phyloP scores from a whole-genome alignment of 2,888 invertebrate species.

The Caenorhabditis doughertyi region DNA sequence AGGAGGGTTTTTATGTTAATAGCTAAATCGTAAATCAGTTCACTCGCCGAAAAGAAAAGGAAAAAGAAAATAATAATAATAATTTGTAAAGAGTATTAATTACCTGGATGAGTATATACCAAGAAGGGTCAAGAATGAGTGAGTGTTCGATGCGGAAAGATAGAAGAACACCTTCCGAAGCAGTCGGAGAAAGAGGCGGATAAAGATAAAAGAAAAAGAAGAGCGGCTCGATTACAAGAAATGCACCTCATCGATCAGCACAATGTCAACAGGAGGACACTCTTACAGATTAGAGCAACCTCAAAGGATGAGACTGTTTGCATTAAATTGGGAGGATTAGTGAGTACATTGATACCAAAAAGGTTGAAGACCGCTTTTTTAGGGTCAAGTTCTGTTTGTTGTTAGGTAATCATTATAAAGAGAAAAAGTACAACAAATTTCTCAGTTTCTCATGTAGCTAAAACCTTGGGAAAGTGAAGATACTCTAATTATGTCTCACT shows the following conservation, averaged over 20 bases:
- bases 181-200: slow-evolving; percentile 15
- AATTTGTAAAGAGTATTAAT: slow-evolving; percentile 24
- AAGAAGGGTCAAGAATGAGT: slow-evolving; percentile 41
- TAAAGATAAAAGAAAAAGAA: slow-evolving; percentile 29
- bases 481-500: slow-evolving; percentile 38
- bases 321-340: slow-evolving; percentile 28
- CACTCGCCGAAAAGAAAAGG: background rate
- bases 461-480: slow-evolving; percentile 37
- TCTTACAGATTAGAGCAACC: slow-evolving; percentile 62
- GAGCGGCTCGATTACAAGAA: slow-evolving; percentile 59
- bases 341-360: slow-evolving; percentile 23
- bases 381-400: background rate
- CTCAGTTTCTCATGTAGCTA: slow-evolving; percentile 3
- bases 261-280: slow-evolving; percentile 65
- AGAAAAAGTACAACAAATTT: background rate
- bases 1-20: slow-evolving; percentile 21
- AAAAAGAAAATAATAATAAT: background rate
- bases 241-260: slow-evolving; percentile 58
- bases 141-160: slow-evolving; percentile 13
- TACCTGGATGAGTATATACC: slow-evolving; percentile 41
- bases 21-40: slow-evolving; percentile 39
- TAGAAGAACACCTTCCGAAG: slow-evolving; percentile 49
- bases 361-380: background rate
- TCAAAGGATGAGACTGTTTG: slow-evolving; percentile 41
- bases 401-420: slow-evolving; percentile 23